Base-by-base conservation (phyloP, 2,888 invertebrate genomes). In the Sclerodermus sp. region DNA sequence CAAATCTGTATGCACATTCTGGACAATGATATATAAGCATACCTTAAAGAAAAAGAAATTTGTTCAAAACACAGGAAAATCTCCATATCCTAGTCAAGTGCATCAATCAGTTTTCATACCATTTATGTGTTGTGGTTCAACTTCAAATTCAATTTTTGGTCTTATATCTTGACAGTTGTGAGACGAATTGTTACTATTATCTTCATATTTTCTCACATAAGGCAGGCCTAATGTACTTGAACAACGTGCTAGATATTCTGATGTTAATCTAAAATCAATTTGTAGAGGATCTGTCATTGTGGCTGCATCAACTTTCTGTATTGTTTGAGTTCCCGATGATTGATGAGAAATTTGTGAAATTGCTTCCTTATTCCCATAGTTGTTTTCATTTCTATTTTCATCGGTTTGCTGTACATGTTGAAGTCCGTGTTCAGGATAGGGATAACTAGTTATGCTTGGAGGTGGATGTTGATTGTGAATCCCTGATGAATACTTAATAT, bases 251-350 rank as follows among this genome's bases (percentile, higher is more conserved):
- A 77, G 60, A 47, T 76, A 77, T 49, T 77, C 77, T 1, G 77
- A 74, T 3, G 76, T 77, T 14, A 75, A 57, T 58, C 70, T 70
- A 45, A 77, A 76, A 53, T 77, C 77, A 46, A 77, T 76, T 46
- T 73, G 73, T 42, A 77, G 49, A 0, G 77, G 77, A 63, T 77
- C 77, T 4, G 77, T 77, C 77, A 77, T 77, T 5, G 77, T 77
- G 0, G 77, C 73, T 1, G 73, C 77, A 45, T 77, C 77, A 5
- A 77, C 76, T 58, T 77, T 77, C 15, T 75, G 74, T 41, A 72
- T 61, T 0, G 73, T 74, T 44, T 77, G 74, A 0, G 72, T 74
- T 8, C 67, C 66, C 1, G 71, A 71, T 1, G 72, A 73, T 41
- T 74, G 71, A 16, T 67, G 68, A 9, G 67, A 59, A 40, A 66